Percentiles rank a stretch among this genome's conserved stretches.
These are phyloP conservation scores for Paramacrobiotus metropolitanus DNA, from an alignment of 1,140 invertebrate genomes.

Conservation along the genomic window DNA sequence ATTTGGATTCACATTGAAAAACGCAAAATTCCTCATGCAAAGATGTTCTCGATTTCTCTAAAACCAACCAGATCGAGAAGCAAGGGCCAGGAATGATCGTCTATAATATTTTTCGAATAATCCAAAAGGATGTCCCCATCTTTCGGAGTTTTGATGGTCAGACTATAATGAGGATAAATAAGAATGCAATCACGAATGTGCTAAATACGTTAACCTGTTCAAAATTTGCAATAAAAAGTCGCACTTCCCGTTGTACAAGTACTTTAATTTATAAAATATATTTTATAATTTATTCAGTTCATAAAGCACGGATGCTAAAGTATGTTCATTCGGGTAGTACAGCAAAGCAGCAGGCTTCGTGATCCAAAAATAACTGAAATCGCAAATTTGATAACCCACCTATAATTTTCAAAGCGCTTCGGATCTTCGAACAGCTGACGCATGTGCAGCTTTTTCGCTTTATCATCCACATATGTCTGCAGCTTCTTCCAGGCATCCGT, in stretches of 20 bases:
- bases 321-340: no score
- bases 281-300: constrained; percentile 4
- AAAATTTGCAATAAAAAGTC: no score
- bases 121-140: constrained; percentile 74
- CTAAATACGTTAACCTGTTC: no score
- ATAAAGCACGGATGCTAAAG: background rate
- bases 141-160: constrained; percentile 42
- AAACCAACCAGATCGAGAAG: constrained; percentile 48
- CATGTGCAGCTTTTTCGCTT: constrained; percentile 45
- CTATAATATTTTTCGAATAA: constrained; percentile 86
- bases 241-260: no score
- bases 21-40: no score
- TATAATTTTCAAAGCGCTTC: constrained; percentile 51
- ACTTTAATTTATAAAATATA: no score
- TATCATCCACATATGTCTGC: constrained; percentile 38
- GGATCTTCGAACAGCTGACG: constrained; percentile 48
- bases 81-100: constrained; percentile 43
- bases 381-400: constrained; percentile 27
- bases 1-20: no score
- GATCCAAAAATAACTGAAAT: background rate
- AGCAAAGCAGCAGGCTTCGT: background rate
- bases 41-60: no score
- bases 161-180: constrained; percentile 38
- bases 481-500: constrained; percentile 44
- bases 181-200: no score